phyloP scores from a whole-genome alignment of 2,888 invertebrate species.

The Labia minor region DNA sequence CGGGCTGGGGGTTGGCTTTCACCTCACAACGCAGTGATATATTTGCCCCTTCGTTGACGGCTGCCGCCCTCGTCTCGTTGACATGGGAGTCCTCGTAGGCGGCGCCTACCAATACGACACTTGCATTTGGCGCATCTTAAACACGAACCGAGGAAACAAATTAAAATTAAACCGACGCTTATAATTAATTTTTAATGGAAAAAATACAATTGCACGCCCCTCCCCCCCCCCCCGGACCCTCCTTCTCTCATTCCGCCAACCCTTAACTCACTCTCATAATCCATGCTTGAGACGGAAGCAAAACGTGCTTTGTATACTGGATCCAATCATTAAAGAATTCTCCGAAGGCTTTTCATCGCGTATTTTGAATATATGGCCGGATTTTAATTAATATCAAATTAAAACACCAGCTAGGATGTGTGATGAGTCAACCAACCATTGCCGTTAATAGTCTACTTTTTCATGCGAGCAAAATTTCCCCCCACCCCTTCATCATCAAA shows the following conservation, averaged over 20 bases:
- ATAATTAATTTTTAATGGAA: conserved; percentile 20
- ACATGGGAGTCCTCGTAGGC: conserved; percentile 45
- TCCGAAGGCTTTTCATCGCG: neutral
- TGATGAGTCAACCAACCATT: too few relatives aligned
- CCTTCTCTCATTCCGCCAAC: too few relatives aligned
- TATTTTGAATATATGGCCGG: neutral
- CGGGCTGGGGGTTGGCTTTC: conserved; percentile 63
- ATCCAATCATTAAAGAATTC: neutral
- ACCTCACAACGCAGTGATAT: conserved; percentile 68
- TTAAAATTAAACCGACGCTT: neutral
- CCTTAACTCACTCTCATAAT: too few relatives aligned
- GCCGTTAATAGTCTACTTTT: too few relatives aligned
- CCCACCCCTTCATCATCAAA: too few relatives aligned
- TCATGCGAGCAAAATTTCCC: too few relatives aligned
- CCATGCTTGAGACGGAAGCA: neutral
- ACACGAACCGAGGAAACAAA: conserved; percentile 28
- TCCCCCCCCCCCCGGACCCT: too few relatives aligned
- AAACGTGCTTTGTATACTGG: neutral
- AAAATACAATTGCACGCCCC: conserved; percentile 3
- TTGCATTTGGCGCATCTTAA: conserved; percentile 69
- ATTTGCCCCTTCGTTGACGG: conserved; percentile 57
- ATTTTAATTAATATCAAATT: conserved; percentile 4
- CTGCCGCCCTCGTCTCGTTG: conserved; percentile 35
- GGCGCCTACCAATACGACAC: conserved; percentile 51
- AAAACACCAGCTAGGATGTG: neutral